Evolutionary conservation across 1,140 invertebrate species (phyloP).

Genomic region (Platyscapa corneri): DNA sequence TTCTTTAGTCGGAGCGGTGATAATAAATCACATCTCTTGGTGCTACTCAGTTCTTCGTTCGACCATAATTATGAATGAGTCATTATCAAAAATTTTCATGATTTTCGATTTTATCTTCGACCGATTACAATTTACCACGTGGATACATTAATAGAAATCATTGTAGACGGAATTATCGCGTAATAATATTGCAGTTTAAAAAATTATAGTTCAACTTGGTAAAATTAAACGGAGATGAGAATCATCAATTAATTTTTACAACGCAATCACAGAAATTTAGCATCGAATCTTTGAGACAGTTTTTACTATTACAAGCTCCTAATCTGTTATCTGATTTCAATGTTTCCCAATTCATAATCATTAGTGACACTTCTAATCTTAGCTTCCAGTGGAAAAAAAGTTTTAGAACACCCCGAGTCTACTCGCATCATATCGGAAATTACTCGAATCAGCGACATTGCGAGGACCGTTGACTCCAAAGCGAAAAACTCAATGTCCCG

Average conservation of each 20-base stretch:
- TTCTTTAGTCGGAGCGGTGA: no score
- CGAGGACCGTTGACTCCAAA: neutral
- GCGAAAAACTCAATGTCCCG: neutral
- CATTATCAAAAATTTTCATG: neutral
- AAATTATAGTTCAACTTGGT: neutral
- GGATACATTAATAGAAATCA: neutral
- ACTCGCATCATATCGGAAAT: no score
- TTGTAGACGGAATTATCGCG: neutral
- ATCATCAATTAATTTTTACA: neutral
- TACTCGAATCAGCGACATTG: no score
- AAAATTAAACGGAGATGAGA: neutral
- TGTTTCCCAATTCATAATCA: neutral
- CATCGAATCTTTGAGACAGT: neutral
- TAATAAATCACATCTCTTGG: conserved; percentile 8
- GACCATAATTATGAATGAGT: neutral
- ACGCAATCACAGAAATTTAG: neutral
- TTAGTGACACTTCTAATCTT: neutral
- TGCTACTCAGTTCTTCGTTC: neutral
- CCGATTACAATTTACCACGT: neutral
- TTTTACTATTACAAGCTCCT: neutral
- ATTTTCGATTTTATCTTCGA: neutral
- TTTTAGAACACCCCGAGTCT: no score
- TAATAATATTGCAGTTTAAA: neutral
- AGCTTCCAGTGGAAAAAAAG: neutral
- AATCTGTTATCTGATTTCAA: neutral